phyloP scores from a whole-genome alignment of 2,113 vertebrate species.

The Haplochromis burtoni region DNA sequence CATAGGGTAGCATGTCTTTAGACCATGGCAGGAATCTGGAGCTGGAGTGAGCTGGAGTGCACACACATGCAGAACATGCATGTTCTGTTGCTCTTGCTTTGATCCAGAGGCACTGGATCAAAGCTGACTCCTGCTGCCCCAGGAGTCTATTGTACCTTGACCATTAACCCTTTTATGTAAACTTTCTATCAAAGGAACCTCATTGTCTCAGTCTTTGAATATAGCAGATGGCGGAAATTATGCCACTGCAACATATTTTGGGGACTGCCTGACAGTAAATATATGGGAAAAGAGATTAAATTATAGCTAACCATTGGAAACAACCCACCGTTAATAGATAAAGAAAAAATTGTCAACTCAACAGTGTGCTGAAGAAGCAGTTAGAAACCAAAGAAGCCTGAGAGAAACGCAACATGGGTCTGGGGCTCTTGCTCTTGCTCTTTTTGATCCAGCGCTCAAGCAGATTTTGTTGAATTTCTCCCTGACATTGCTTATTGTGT shows the following conservation, averaged over 20 bases:
- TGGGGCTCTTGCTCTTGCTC: background rate
- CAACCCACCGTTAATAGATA: background rate
- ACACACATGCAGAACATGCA: background rate
- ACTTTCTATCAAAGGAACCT: background rate
- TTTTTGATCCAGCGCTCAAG: background rate
- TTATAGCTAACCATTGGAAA: background rate
- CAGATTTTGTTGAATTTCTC: background rate
- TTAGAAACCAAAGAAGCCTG: background rate
- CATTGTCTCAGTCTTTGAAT: background rate
- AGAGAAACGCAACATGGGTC: background rate
- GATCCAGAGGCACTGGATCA: background rate
- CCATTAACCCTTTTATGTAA: background rate
- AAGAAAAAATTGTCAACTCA: background rate
- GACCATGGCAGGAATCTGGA: background rate
- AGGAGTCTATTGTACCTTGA: background rate
- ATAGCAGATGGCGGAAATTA: background rate
- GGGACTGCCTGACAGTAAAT: background rate
- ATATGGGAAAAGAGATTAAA: background rate
- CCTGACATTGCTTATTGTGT: background rate
- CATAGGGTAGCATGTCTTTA: background rate
- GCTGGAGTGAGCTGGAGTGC: background rate
- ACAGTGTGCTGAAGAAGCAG: background rate
- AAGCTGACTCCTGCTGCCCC: background rate
- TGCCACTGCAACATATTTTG: background rate
- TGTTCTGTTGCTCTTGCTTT: background rate